Conservation (phyloP, 2,888 invertebrate genomes). For the Limulus polyphemus region DNA sequence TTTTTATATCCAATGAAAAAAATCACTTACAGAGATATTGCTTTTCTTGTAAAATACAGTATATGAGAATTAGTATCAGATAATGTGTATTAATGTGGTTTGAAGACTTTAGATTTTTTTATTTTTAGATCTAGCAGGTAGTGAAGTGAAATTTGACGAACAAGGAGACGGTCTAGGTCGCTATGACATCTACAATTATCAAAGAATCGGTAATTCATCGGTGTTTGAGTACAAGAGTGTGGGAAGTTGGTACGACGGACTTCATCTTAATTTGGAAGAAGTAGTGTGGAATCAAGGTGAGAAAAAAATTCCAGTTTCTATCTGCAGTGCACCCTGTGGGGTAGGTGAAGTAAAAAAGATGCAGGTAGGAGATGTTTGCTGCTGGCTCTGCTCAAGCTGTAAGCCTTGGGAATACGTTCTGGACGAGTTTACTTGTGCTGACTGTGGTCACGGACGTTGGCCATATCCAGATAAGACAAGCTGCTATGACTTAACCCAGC, state of each 20-base stretch:
- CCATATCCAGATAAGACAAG: conserved; percentile 49
- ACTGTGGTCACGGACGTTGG: conserved; percentile 52
- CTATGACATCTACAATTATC: conserved; percentile 60
- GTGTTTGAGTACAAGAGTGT: conserved; percentile 43
- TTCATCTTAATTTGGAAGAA: conserved; percentile 29
- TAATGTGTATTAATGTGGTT: no score
- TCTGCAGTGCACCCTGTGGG: conserved; percentile 55
- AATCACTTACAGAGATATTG: no score
- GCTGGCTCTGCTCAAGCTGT: conserved; percentile 64
- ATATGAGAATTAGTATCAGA: no score
- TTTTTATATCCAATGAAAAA: no score
- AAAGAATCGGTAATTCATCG: conserved; percentile 39
- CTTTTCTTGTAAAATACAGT: no score
- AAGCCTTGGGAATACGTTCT: conserved; percentile 52
- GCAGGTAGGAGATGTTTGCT: conserved; percentile 53
- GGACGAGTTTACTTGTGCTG: conserved; percentile 51
- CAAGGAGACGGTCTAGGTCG: conserved; percentile 59
- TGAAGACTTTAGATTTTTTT: neutral
- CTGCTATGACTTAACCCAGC: conserved; percentile 49
- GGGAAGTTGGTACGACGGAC: conserved; percentile 29
- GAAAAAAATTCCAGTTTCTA: conserved; percentile 48
- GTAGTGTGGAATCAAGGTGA: conserved; percentile 30
- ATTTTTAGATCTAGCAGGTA: conserved; percentile 50
- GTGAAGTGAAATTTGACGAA: conserved; percentile 53
- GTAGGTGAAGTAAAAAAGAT: conserved; percentile 52